Conservation (phyloP, 2,113 vertebrate genomes). For the Notechis scutatus region DNA sequence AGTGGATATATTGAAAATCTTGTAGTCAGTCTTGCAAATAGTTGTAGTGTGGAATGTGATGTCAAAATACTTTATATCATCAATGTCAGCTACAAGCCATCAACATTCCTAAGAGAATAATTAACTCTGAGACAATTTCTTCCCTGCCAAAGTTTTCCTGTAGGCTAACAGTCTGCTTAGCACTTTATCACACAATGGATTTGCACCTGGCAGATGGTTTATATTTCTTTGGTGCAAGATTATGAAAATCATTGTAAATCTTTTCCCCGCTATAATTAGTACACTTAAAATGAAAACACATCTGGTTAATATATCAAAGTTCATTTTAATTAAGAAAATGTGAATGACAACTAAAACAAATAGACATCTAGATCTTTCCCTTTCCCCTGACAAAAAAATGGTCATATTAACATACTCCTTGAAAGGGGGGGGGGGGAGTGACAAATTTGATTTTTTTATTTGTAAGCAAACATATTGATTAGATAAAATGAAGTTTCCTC, state of each 20-base stretch:
- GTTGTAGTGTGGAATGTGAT: not conserved
- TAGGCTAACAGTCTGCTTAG: not conserved
- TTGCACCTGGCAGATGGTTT: constrained; percentile 3
- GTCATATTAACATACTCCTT: constrained; percentile 7
- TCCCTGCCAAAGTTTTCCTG: not conserved
- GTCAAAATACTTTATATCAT: constrained; percentile 17
- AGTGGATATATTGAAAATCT: not conserved
- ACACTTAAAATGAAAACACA: constrained; percentile 37
- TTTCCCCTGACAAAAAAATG: not conserved
- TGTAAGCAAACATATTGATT: constrained; percentile 27
- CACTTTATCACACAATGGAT: not conserved
- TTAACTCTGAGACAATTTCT: constrained; percentile 6
- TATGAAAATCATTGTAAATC: constrained; percentile 3
- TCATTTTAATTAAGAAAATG: constrained; percentile 26
- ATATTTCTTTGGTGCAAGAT: not conserved
- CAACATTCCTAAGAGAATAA: constrained; percentile 10
- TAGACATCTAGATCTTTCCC: not conserved
- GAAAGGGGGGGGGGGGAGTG: not conserved
- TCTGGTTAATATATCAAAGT: constrained; percentile 36
- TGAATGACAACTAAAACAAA: constrained; percentile 28
- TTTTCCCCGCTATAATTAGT: constrained; percentile 37
- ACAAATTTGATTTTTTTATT: constrained; percentile 7
- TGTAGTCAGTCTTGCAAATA: not conserved
- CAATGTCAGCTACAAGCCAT: not conserved
- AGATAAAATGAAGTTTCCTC: constrained; percentile 8